These are phyloP conservation scores for Trinectes maculatus DNA, from an alignment of 2,113 vertebrate species.

Conservation along the genomic window DNA sequence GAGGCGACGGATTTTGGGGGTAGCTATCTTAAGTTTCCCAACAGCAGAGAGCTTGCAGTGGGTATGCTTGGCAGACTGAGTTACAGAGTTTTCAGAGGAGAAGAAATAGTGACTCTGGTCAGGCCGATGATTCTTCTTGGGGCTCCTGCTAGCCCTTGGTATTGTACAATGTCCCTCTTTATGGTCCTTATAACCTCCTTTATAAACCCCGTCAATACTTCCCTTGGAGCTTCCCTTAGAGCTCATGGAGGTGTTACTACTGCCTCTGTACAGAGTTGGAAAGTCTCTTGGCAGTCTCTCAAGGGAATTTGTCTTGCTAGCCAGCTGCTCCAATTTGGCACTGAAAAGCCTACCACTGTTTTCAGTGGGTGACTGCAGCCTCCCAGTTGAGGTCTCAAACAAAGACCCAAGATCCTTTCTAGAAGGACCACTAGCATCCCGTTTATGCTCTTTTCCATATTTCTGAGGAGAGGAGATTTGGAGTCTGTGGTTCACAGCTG, in stretches of 20 bases:
- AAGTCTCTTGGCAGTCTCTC: conserved; percentile 80
- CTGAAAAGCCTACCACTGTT: conserved; percentile 90
- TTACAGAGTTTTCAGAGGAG: conserved; percentile 22
- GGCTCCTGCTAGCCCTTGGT: conserved; percentile 85
- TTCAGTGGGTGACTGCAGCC: conserved; percentile 76
- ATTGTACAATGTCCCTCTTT: conserved; percentile 86
- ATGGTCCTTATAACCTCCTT: conserved; percentile 60
- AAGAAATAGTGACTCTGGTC: conserved; percentile 69
- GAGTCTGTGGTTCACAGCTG: conserved; percentile 84
- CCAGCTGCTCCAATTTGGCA: conserved; percentile 90
- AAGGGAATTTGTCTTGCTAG: conserved; percentile 87
- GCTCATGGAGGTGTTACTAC: conserved; percentile 85
- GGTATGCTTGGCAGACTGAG: conserved; percentile 80
- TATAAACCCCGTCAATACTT: conserved; percentile 38
- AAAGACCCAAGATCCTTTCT: conserved; percentile 50
- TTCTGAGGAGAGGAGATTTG: conserved; percentile 85
- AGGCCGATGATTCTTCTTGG: conserved; percentile 82
- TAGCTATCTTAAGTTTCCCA: conserved; percentile 89
- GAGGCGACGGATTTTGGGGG: conserved; percentile 88
- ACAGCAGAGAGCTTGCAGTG: conserved; percentile 89
- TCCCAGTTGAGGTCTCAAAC: conserved; percentile 39
- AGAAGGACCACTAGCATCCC: conserved; percentile 17
- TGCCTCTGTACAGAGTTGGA: conserved; percentile 86
- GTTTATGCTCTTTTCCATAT: conserved; percentile 80
- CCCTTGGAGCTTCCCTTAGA: conserved; percentile 75